phyloP scores from a whole-genome alignment of 2,113 vertebrate genomes.

The Passerina amoena region DNA sequence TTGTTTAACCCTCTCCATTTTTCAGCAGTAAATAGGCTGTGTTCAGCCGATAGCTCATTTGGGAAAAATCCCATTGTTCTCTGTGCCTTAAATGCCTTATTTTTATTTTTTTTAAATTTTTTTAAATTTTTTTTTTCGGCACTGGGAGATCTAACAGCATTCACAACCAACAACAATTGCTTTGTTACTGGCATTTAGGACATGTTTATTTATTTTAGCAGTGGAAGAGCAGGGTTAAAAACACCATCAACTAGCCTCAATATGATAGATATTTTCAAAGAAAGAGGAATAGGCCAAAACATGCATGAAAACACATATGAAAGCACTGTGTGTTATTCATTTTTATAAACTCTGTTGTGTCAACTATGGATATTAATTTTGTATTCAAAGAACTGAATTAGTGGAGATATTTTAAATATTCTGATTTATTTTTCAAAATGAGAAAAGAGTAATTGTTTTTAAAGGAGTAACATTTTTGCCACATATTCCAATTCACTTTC shows the following conservation, averaged over 20 bases:
- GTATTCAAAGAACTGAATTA: neutral
- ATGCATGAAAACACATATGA: neutral
- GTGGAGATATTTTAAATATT: neutral
- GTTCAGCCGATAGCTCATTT: neutral
- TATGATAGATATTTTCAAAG: neutral
- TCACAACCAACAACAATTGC: neutral
- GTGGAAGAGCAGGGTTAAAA: neutral
- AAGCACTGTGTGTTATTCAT: neutral
- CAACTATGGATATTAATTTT: neutral
- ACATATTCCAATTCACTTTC: slow-evolving; percentile 18
- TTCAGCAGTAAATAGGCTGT: neutral
- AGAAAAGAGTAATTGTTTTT: neutral
- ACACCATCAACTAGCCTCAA: neutral
- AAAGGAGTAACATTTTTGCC: neutral
- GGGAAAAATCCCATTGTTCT: neutral
- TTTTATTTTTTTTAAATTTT: neutral
- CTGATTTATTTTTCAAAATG: neutral
- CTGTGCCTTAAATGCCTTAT: neutral
- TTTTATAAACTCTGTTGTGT: neutral
- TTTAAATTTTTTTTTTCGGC: neutral
- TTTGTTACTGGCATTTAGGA: neutral
- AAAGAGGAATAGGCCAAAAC: neutral
- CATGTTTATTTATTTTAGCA: neutral
- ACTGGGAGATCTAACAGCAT: neutral
- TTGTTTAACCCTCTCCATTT: neutral